Conservation (phyloP, 2,888 invertebrate genomes). For the Sipha maydis region DNA sequence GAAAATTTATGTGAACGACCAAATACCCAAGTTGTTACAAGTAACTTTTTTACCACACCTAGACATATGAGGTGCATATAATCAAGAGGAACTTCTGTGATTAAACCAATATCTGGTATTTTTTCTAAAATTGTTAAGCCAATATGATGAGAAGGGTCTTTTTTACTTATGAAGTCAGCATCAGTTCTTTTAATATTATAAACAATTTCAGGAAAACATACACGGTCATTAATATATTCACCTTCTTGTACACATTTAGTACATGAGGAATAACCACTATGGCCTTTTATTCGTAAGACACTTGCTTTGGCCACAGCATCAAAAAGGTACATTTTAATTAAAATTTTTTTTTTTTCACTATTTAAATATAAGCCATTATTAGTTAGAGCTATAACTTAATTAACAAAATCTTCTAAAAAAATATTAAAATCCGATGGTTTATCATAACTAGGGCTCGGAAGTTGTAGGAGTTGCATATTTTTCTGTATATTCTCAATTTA, state of each 20-base stretch:
- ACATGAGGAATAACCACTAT: conserved; percentile 25
- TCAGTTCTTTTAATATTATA: conserved; percentile 19
- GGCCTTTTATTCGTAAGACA: conserved; percentile 12
- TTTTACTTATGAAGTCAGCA: conserved; percentile 1
- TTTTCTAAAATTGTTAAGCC: background rate
- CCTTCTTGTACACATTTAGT: conserved; percentile 23
- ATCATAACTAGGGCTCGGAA: too few relatives aligned
- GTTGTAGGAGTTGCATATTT: too few relatives aligned
- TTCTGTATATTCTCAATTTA: too few relatives aligned
- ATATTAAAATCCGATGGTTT: background rate
- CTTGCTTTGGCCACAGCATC: conserved; percentile 25
- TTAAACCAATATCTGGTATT: background rate
- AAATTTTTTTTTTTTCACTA: background rate
- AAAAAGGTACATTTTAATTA: too few relatives aligned
- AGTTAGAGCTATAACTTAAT: background rate
- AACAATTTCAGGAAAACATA: conserved; percentile 12
- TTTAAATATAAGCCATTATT: background rate
- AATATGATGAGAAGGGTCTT: conserved; percentile 13
- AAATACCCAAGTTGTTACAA: conserved; percentile 4
- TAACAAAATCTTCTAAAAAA: conserved; percentile 17
- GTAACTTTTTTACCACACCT: background rate
- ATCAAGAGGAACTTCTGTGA: conserved; percentile 5
- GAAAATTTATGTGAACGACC: conserved; percentile 18
- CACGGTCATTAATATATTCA: background rate
- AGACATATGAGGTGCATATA: conserved; percentile 28